A percentile compares a stretch with the other conserved stretches of the same genome.
Evolutionary conservation across 2,888 invertebrate genomes (phyloP).

Genomic region (Therioaphis trifolii): DNA sequence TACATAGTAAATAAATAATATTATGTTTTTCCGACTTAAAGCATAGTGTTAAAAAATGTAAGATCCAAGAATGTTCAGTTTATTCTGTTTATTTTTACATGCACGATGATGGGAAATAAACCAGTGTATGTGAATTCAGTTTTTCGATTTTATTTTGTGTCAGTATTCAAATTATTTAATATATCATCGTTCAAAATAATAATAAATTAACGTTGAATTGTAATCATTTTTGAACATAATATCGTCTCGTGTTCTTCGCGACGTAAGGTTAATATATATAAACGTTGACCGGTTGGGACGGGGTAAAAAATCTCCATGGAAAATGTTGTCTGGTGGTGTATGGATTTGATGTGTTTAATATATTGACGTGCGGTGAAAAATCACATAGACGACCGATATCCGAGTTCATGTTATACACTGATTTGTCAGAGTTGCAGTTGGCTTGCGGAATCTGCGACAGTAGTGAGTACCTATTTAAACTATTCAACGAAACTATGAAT

Average conservation of each 20-base stretch:
- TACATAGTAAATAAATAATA: too few species aligned
- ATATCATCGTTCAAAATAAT: neutral
- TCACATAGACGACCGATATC: too few species aligned
- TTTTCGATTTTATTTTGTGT: slow-evolving; percentile 2
- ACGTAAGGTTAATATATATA: neutral
- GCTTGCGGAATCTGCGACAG: too few species aligned
- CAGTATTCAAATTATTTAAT: too few species aligned
- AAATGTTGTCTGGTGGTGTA: neutral
- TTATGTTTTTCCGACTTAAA: too few species aligned
- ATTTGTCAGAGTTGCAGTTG: too few species aligned
- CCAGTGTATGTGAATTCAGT: neutral
- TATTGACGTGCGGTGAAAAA: too few species aligned
- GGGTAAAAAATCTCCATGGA: neutral
- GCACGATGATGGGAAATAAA: neutral
- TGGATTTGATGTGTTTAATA: neutral
- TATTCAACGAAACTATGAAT: neutral
- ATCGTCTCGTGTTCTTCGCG: neutral
- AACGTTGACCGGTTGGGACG: neutral
- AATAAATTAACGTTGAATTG: slow-evolving; percentile 35
- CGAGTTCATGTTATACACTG: too few species aligned
- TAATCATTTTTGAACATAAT: slow-evolving; percentile 2
- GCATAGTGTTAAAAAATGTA: too few species aligned
- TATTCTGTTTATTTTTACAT: too few species aligned
- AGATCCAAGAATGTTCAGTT: too few species aligned
- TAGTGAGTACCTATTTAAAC: too few species aligned